Conservation (phyloP, 2,797 vertebrate species). For the Oceanodroma leucorhoa region DNA sequence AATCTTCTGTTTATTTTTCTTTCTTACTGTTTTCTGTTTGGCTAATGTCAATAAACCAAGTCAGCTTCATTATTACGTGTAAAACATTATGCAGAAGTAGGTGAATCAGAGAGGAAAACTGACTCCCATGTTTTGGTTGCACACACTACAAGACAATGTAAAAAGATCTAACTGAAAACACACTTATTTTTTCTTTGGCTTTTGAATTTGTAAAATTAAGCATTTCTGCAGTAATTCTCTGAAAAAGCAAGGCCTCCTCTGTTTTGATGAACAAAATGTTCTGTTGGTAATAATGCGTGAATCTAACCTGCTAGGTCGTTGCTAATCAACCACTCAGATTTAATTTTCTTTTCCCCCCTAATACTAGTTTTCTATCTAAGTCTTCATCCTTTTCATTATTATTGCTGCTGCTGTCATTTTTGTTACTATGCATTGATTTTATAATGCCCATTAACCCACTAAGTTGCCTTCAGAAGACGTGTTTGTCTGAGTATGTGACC, state of each 20-base stretch:
- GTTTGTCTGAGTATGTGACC: background rate
- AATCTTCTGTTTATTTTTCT: conserved; percentile 6
- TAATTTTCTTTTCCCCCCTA: background rate
- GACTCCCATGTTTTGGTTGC: background rate
- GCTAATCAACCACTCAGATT: background rate
- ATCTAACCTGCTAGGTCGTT: background rate
- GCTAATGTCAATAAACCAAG: background rate
- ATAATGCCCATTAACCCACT: background rate
- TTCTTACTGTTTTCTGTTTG: background rate
- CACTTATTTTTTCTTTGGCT: background rate
- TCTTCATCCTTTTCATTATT: background rate
- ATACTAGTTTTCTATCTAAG: background rate
- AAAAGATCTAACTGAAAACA: background rate
- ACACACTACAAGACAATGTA: background rate
- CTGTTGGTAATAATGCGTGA: background rate
- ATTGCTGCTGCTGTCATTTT: background rate
- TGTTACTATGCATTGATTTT: background rate
- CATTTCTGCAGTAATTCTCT: background rate
- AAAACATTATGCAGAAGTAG: background rate
- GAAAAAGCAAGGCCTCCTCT: background rate
- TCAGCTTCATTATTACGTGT: background rate
- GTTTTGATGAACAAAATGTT: background rate
- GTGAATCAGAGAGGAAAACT: conserved; percentile 9
- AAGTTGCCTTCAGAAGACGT: background rate
- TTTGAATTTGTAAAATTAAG: background rate